Conservation (phyloP, 2,113 vertebrate species). For the Strigops habroptila region DNA sequence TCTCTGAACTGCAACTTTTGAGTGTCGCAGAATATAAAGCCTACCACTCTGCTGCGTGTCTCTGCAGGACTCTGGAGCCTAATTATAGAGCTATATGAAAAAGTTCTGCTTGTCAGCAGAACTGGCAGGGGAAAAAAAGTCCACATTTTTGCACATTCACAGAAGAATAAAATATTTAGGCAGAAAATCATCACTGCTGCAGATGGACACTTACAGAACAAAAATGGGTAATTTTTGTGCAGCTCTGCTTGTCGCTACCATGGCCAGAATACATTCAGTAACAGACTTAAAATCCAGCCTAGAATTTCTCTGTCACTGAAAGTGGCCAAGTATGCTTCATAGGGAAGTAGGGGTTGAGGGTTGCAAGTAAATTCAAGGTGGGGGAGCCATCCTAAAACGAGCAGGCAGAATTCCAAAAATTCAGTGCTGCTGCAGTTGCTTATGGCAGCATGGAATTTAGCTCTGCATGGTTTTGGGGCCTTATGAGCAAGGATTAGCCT, state of each 20-base stretch:
- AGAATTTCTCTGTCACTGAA: not conserved
- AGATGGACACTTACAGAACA: slow-evolving; percentile 65
- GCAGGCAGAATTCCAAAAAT: not conserved
- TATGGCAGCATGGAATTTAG: not conserved
- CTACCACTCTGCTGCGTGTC: slow-evolving; percentile 2
- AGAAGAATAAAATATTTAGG: slow-evolving; percentile 60
- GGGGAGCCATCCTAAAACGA: not conserved
- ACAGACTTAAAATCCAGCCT: not conserved
- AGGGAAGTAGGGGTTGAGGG: not conserved
- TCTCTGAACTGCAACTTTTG: slow-evolving; percentile 19
- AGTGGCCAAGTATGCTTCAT: not conserved
- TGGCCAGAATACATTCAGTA: not conserved
- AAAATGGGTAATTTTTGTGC: slow-evolving; percentile 47
- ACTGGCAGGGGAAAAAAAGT: not conserved
- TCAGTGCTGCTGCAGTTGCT: not conserved
- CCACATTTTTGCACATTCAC: slow-evolving; percentile 51
- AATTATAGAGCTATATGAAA: slow-evolving; percentile 59
- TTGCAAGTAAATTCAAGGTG: not conserved
- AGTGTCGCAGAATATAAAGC: slow-evolving; percentile 8
- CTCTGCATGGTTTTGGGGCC: not conserved
- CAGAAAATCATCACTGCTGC: slow-evolving; percentile 52
- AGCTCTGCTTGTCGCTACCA: not conserved
- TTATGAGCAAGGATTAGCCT: not conserved
- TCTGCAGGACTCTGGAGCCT: slow-evolving; percentile 56
- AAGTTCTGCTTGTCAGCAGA: slow-evolving; percentile 64